Evolutionary conservation across 2,888 invertebrate species (phyloP), one percentile per base, ranked within the genome.

Genomic region (Ganaspis brasiliensis): DNA sequence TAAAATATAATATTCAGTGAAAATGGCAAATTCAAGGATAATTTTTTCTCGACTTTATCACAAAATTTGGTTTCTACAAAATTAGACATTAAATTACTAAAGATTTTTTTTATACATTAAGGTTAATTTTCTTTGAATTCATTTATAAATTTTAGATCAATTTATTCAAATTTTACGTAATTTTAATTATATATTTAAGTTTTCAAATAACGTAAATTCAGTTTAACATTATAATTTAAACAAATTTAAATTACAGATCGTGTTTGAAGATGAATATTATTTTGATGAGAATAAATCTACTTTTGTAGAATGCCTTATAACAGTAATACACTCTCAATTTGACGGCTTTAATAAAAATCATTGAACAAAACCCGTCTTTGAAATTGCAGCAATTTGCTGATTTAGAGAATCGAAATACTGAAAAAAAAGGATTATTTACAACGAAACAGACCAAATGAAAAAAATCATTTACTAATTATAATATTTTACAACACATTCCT

Each of bases 391-490:
- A 52, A 45, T 52, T 52, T 52, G 52, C 59, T 26, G 26, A 24
- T 56, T 56, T 24, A 26, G 21, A 56, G 14, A 56, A 56, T 24
- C 24, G 14, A 56, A 56, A 26, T 26, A 1, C 5, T 24, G 3
- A 26, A 10, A 56, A 56, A 56, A 12, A 24, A 24, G 9, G 37
- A 45, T 67, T 67, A 67, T 67, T 45, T 26, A 67, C 24, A 67
- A 67, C 67, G 67, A 67, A 67, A 21, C n/a, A 67, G 45, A 67
- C 67, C 67, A 67, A 67, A 10, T 14, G 12, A 14, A 14, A 24
- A 67, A 24, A 14, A n/a, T 14, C 40, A 45, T 45, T 67, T 67
- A 67, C 24, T 24, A n/a, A 45, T 67, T 40, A n/a, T 40, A 67
- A 19, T 67, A 40, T 67, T 21, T 67, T 40, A 14, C 5, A 26